phyloP scores from a whole-genome alignment of 37 sponge, comb jelly and placozoan species.

The Haliclona indistincta region DNA sequence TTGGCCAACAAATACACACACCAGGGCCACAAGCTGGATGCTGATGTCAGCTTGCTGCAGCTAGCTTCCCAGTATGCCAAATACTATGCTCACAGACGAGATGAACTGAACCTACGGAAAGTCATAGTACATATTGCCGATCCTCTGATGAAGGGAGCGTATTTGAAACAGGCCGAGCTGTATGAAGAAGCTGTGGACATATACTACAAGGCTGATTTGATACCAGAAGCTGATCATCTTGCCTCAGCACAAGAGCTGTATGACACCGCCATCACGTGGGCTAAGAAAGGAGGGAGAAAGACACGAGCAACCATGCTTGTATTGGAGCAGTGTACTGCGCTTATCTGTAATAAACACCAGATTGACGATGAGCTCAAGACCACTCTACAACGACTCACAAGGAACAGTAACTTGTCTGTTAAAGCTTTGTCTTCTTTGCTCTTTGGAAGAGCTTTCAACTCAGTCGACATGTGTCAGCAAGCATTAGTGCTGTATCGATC shows the following conservation, averaged over 20 bases:
- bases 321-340: background rate
- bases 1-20: conserved; percentile 21
- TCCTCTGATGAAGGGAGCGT: conserved; percentile 2
- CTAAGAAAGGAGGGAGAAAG: background rate
- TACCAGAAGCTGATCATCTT: conserved; percentile 12
- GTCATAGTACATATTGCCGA: conserved; percentile 51
- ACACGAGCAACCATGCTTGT: background rate
- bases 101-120: conserved; percentile 20
- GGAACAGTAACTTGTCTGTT: no score
- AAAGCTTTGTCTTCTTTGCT: no score
- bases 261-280: conserved; percentile 6
- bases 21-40: background rate
- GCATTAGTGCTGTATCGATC: background rate
- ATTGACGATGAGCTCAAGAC: no score
- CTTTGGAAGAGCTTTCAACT: no score
- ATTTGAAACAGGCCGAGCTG: conserved; percentile 38
- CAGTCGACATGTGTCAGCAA: conserved; percentile 9
- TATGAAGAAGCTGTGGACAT: conserved; percentile 29
- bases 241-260: conserved; percentile 31
- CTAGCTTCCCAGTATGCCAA: conserved; percentile 55
- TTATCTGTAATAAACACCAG: background rate
- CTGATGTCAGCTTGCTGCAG: conserved; percentile 10
- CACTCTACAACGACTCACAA: no score
- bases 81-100: conserved; percentile 30
- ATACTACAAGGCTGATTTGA: conserved; percentile 9